Conservation (phyloP, 2,113 vertebrate genomes). For the Engystomops pustulosus region DNA sequence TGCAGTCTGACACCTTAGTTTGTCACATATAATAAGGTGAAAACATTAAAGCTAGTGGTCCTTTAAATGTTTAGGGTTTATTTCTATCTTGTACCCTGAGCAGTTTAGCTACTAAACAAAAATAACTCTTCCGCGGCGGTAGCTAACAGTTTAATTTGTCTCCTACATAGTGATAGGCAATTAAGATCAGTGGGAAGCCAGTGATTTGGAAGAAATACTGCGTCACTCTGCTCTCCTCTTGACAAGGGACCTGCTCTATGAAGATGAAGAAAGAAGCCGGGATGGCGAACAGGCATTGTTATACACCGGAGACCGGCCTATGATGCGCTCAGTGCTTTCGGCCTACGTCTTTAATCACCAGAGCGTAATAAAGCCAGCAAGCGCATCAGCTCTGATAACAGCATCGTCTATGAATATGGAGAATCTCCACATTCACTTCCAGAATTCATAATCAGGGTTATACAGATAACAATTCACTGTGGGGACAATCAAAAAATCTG, state of each 20-base stretch:
- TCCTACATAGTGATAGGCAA: slow-evolving; percentile 47
- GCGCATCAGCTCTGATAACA: not conserved
- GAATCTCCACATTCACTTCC: not conserved
- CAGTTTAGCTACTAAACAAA: slow-evolving; percentile 32
- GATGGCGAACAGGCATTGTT: not conserved
- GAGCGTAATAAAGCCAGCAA: not conserved
- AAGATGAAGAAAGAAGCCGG: slow-evolving; percentile 20
- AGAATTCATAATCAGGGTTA: not conserved
- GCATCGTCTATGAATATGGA: not conserved
- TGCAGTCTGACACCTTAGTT: too few species aligned
- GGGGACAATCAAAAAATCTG: not conserved
- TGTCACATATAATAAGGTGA: not conserved
- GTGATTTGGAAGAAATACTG: slow-evolving; percentile 40
- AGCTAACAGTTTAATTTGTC: slow-evolving; percentile 48
- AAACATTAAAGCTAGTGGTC: not conserved
- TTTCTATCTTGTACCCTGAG: not conserved
- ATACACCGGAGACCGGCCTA: not conserved
- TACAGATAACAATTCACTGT: not conserved
- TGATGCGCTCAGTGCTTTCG: not conserved
- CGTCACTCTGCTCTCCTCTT: slow-evolving; percentile 11
- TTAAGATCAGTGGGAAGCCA: slow-evolving; percentile 49
- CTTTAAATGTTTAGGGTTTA: not conserved
- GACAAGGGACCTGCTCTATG: slow-evolving; percentile 23
- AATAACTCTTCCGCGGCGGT: slow-evolving; percentile 45
- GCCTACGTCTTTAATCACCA: slow-evolving; percentile 17